A percentile compares a stretch with the other conserved stretches of the same genome.
phyloP scores from a whole-genome alignment of 2,888 invertebrate species.

The Merodon equestris region DNA sequence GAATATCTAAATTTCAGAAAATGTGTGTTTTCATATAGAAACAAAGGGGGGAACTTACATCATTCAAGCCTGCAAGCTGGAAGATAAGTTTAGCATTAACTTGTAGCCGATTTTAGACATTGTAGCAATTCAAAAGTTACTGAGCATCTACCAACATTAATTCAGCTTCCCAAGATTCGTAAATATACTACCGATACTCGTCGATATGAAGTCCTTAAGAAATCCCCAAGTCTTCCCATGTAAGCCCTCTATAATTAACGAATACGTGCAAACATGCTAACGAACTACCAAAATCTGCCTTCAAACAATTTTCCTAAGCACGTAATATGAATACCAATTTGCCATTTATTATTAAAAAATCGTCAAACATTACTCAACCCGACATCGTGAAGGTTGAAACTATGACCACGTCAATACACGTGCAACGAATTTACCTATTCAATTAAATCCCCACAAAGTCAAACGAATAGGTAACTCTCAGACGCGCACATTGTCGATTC shows the following conservation, averaged over 20 bases:
- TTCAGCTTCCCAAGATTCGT: too few relatives aligned
- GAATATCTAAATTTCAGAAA: too few relatives aligned
- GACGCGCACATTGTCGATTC: slow-evolving; percentile 38
- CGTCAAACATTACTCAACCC: background rate
- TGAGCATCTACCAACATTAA: too few relatives aligned
- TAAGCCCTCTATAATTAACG: background rate
- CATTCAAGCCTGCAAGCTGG: too few relatives aligned
- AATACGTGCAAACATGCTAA: background rate
- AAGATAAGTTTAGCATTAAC: too few relatives aligned
- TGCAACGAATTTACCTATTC: slow-evolving; percentile 23
- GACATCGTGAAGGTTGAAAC: slow-evolving; percentile 2
- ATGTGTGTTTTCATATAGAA: too few relatives aligned
- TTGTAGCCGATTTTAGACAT: too few relatives aligned
- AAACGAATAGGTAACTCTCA: slow-evolving; percentile 27
- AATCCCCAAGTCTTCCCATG: too few relatives aligned
- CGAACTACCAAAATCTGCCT: background rate
- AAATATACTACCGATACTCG: too few relatives aligned
- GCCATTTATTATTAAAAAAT: slow-evolving; percentile 2
- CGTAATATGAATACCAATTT: slow-evolving; percentile 15
- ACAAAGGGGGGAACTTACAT: too few relatives aligned
- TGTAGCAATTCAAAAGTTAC: too few relatives aligned
- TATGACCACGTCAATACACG: background rate
- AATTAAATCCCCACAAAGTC: slow-evolving; percentile 12
- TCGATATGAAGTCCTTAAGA: too few relatives aligned
- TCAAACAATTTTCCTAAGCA: slow-evolving; percentile 6